Evolutionary conservation across 2,113 vertebrate species (phyloP).

Genomic region (Oncorhynchus masou): DNA sequence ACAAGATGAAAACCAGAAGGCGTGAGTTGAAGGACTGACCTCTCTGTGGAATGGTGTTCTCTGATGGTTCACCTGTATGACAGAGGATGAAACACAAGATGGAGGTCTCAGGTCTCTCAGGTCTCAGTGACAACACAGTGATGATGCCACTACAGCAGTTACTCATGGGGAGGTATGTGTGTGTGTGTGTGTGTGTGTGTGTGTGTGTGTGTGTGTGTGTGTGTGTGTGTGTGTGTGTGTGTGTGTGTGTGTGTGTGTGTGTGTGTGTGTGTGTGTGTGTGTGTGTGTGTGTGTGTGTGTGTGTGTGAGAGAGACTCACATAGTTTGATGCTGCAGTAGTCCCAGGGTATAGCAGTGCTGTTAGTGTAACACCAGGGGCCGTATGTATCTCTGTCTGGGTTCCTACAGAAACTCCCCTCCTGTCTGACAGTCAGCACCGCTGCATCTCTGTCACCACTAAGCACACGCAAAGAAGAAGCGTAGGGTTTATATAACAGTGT

Average conservation of each 20-base stretch:
- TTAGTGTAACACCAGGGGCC: slow-evolving; percentile 98
- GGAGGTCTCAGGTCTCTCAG: not conserved
- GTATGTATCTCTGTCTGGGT: slow-evolving; percentile 94
- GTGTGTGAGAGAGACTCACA: slow-evolving; percentile 75
- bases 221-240: no score
- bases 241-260: no score
- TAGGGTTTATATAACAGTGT: no score
- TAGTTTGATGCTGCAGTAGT: slow-evolving; percentile 89
- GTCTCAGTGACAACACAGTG: slow-evolving; percentile 11
- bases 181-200: not conserved
- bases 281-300: no score
- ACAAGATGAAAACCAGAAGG: not conserved
- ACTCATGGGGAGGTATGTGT: no score
- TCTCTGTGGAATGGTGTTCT: slow-evolving; percentile 58
- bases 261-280: no score
- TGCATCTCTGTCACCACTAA: not conserved
- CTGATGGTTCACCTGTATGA: slow-evolving; percentile 65
- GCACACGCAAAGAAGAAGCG: not conserved
- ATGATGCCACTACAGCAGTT: slow-evolving; percentile 3
- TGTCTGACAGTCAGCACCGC: slow-evolving; percentile 49
- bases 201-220: not conserved
- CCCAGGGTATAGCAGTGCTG: slow-evolving; percentile 88
- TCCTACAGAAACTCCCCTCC: slow-evolving; percentile 90
- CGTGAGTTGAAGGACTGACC: slow-evolving; percentile 56
- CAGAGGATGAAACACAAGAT: slow-evolving; percentile 30